These are phyloP conservation scores for Antitype chi DNA, from an alignment of 2,888 invertebrate species.

Conservation along the genomic window DNA sequence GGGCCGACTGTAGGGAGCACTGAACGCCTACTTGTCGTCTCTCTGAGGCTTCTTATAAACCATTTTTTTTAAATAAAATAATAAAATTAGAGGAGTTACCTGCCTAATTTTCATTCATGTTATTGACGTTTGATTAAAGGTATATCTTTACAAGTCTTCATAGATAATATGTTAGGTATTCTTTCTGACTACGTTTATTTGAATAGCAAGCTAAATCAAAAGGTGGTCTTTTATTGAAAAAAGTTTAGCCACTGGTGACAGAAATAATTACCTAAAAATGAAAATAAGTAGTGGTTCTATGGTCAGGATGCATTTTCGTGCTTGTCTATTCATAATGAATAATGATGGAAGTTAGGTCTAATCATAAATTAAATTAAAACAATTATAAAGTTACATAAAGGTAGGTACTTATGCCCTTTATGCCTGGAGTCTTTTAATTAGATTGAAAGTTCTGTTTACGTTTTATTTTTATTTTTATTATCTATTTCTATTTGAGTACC, in stretches of 20 bases:
- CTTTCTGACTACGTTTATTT: background rate
- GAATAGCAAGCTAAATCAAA: background rate
- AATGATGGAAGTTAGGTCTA: background rate
- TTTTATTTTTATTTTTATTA: no score
- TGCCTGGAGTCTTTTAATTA: no score
- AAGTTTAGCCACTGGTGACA: background rate
- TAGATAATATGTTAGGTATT: background rate
- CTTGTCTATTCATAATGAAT: background rate
- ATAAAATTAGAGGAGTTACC: background rate
- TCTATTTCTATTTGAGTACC: no score
- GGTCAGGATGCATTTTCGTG: background rate
- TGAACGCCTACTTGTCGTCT: conserved; percentile 13
- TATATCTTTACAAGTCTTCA: background rate
- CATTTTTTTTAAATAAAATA: background rate
- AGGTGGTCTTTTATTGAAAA: no score
- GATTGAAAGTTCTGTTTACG: no score
- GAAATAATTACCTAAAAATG: background rate
- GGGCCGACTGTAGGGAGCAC: background rate
- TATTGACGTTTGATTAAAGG: background rate
- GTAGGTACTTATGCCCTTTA: no score
- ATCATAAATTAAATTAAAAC: background rate
- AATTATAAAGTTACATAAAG: no score
- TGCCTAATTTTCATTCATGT: background rate
- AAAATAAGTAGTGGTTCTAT: background rate
- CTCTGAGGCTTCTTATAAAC: conserved; percentile 10